Percentiles rank a stretch among this genome's conserved stretches.
These are phyloP conservation scores for Lampris megalopsis DNA, from an alignment of 2,113 vertebrate genomes.

Conservation along the genomic window DNA sequence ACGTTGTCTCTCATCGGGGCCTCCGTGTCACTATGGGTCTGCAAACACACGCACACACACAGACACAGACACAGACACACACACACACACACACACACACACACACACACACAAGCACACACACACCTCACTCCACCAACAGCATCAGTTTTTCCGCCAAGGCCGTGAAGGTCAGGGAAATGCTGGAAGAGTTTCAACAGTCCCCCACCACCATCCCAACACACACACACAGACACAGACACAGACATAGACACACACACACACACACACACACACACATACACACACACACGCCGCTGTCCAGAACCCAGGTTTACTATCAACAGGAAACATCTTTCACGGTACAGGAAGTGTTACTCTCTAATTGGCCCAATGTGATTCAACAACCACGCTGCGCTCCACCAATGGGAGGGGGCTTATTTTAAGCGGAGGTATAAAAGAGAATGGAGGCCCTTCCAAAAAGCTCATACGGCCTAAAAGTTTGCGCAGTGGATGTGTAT, in stretches of 20 bases:
- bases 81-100: constrained; percentile 29
- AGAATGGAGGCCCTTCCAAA: constrained; percentile 54
- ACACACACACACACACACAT: neutral
- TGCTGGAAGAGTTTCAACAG: constrained; percentile 66
- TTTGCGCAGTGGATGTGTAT: constrained; percentile 58
- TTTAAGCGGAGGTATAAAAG: constrained; percentile 95
- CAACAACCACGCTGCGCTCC: constrained; percentile 76
- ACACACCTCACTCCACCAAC: constrained; percentile 57
- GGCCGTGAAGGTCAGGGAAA: constrained; percentile 85
- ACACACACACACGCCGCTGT: constrained; percentile 18
- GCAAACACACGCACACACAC: constrained; percentile 1
- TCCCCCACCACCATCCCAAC: constrained; percentile 46
- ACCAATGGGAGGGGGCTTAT: constrained; percentile 90
- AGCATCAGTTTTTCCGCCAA: constrained; percentile 74
- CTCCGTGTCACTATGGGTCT: neutral
- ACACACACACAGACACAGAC: neutral
- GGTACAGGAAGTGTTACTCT: constrained; percentile 89
- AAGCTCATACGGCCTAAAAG: constrained; percentile 60
- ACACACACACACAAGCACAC: constrained; percentile 62
- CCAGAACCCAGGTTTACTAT: constrained; percentile 82
- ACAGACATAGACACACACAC: neutral
- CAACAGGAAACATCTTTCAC: constrained; percentile 98
- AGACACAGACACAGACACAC: neutral
- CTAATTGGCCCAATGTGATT: constrained; percentile 88
- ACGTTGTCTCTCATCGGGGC: neutral